Evolutionary conservation across 2,113 vertebrate genomes (phyloP).

Genomic region (Orthochromis indermauri): DNA sequence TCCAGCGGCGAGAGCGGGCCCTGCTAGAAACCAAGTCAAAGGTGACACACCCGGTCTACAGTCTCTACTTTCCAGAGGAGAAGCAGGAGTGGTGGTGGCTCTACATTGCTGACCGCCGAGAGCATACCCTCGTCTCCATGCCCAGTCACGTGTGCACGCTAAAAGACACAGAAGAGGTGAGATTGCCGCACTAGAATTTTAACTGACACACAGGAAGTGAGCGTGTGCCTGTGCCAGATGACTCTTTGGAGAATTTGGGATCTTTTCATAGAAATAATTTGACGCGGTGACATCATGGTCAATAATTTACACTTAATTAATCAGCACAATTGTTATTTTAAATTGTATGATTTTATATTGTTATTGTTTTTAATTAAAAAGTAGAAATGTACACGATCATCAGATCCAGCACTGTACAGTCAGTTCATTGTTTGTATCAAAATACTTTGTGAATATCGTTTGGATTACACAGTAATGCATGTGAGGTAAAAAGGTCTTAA

Average conservation of each 20-base stretch:
- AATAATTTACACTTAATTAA: background rate
- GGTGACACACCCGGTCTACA: conserved; percentile 93
- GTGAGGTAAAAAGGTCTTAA: background rate
- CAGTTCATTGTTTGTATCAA: background rate
- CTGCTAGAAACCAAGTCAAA: conserved; percentile 97
- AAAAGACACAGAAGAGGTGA: conserved; percentile 93
- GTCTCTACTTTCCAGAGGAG: conserved; percentile 95
- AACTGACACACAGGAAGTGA: rapidly evolving
- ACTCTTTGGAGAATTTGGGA: background rate
- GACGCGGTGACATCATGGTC: background rate
- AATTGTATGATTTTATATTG: background rate
- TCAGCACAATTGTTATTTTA: background rate
- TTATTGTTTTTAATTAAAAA: background rate
- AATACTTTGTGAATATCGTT: background rate
- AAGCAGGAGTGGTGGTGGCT: conserved; percentile 99
- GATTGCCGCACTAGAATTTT: background rate
- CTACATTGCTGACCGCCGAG: conserved; percentile 93
- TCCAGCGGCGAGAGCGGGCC: conserved; percentile 91
- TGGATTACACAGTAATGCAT: background rate
- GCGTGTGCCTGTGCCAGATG: background rate
- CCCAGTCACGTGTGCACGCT: conserved; percentile 96
- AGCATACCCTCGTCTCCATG: conserved; percentile 95
- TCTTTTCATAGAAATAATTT: background rate
- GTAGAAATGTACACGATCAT: rapidly evolving
- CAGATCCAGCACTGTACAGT: background rate